phyloP scores from a whole-genome alignment of 2,113 vertebrate genomes.

The Sporophila hypoxantha region DNA sequence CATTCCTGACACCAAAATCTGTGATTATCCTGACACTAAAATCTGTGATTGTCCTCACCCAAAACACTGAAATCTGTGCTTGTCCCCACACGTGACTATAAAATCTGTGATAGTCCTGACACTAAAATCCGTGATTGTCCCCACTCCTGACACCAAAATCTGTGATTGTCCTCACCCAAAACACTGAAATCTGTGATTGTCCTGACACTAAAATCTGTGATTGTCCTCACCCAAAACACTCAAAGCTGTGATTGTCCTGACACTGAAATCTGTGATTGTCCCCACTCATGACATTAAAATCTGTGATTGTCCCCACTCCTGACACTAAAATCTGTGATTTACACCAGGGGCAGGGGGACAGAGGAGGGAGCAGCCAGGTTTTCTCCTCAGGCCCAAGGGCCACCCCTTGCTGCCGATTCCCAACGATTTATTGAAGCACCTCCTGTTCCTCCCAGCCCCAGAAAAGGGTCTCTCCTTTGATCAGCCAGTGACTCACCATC shows the following conservation, averaged over 20 bases:
- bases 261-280: not conserved
- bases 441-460: not conserved
- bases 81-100: too few species aligned
- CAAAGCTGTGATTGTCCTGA: not conserved
- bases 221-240: too few species aligned
- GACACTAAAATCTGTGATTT: not conserved
- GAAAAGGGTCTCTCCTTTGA: conserved; percentile 44
- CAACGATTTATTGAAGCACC: conserved; percentile 17
- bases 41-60: not conserved
- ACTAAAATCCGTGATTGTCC: not conserved
- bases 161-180: not conserved
- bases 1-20: too few species aligned
- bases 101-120: too few species aligned
- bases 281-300: not conserved
- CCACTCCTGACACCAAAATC: not conserved
- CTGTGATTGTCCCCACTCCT: not conserved
- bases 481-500: conserved; percentile 54
- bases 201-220: not conserved
- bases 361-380: not conserved
- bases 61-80: not conserved
- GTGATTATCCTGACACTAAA: not conserved
- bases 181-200: not conserved
- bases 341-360: not conserved
- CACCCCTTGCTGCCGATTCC: not conserved
- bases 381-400: not conserved